Base-by-base conservation (phyloP, 2,888 invertebrate species). In the Odontothrips loti region DNA sequence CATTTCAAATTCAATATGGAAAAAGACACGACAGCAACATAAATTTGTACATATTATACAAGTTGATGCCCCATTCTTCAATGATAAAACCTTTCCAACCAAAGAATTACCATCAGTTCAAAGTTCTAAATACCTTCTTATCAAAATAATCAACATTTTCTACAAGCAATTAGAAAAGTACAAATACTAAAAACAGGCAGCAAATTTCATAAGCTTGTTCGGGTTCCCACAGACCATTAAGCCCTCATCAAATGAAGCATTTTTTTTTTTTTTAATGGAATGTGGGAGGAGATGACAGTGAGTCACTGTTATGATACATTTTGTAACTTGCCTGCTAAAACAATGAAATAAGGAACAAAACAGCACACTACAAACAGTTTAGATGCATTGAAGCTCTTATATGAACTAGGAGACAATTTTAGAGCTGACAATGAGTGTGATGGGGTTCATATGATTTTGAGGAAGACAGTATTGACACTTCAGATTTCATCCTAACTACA, bases 1-100 rank as follows among this genome's bases (percentile, higher is more conserved):
- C 68, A 75, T 75, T 75, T 75, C 68, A 75, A 75, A 75, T 75
- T 75, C 23, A 75, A 27, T 75, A 75, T 75, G 68, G 68, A 75
- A 75, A 75, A 75, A 75, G 23, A 75, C 27, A 75, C 27, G 68
- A 75, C 68, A 75, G 68, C 68, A 75, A 27, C 23, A 75, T 75
- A 75, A 27, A 23, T 75, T 75, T 75, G 68, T 75, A 75, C 68
- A 75, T 75, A 75, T 75, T 12, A 75, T 75, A 75, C 68, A 75
- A 75, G 23, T 75, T 75, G 68, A 75, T 75, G 68, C 68, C 68
- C 68, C 12, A 75, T 27, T 23, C 23, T 75, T 27, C 23, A 75
- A 75, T 75, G 68, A 27, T 75, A 75, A 23, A 27, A 75, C 58
- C 58, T 58, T 58, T 58, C n/a, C n/a, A 58, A 58, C 6, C 68